Evolutionary conservation across 2,888 invertebrate genomes (phyloP).

Genomic region (Craniophora ligustri): DNA sequence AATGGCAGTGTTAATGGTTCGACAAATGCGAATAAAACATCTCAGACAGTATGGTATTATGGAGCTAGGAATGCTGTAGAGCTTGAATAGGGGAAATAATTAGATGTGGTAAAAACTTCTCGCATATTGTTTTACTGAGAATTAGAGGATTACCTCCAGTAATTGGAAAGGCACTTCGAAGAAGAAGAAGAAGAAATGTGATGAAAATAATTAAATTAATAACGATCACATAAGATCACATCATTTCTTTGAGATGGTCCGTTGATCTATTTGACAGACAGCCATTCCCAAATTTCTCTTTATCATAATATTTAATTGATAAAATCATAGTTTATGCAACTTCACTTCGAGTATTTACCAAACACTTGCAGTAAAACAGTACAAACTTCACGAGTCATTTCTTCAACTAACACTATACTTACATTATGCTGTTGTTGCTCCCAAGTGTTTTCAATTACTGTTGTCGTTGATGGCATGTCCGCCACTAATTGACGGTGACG

Average conservation of each 20-base stretch:
- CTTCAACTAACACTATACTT: constrained; percentile 32
- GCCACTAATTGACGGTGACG: constrained; percentile 62
- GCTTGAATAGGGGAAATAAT: constrained; percentile 9
- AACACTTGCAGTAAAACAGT: constrained; percentile 20
- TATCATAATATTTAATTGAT: too few relatives aligned
- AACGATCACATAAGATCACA: background rate
- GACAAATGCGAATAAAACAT: constrained; percentile 48
- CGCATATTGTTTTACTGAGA: too few relatives aligned
- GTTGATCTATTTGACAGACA: background rate
- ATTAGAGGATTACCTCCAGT: too few relatives aligned
- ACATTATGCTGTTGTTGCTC: constrained; percentile 37
- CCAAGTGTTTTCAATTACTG: constrained; percentile 46
- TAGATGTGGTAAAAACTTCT: too few relatives aligned
- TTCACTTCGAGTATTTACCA: constrained; percentile 8
- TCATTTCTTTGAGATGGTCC: background rate
- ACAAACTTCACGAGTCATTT: constrained; percentile 41
- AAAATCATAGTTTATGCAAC: constrained; percentile 3
- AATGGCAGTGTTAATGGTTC: constrained; percentile 56
- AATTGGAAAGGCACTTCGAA: too few relatives aligned
- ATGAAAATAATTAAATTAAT: too few relatives aligned
- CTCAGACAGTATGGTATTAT: constrained; percentile 26
- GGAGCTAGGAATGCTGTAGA: constrained; percentile 12
- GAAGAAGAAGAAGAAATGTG: too few relatives aligned
- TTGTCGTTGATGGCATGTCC: constrained; percentile 31
- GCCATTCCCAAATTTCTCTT: background rate